phyloP scores from a whole-genome alignment of 2,797 vertebrate genomes.

The Furcifer pardalis region DNA sequence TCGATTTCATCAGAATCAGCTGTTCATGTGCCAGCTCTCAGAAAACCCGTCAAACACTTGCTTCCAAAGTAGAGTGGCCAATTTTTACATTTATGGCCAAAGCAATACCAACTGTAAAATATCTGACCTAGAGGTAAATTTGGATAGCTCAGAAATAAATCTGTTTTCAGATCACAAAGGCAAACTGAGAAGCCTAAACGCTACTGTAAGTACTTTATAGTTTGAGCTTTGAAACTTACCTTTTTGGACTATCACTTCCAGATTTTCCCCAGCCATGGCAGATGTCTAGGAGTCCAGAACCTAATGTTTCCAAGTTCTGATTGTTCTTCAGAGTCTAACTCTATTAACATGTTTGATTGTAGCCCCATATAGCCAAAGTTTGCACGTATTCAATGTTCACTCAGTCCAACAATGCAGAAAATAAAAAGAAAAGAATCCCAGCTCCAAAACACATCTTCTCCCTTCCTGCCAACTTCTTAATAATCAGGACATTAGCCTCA shows the following conservation, averaged over 20 bases:
- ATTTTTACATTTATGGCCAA: neutral
- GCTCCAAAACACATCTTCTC: neutral
- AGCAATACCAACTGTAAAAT: neutral
- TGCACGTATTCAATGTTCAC: neutral
- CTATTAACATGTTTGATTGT: neutral
- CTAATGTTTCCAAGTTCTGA: no score
- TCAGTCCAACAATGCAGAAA: neutral
- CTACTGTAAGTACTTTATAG: neutral
- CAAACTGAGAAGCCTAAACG: neutral
- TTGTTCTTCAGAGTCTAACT: neutral
- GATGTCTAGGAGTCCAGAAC: no score
- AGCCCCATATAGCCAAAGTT: neutral
- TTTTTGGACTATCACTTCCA: no score
- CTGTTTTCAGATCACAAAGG: neutral
- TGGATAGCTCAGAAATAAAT: rapidly evolving
- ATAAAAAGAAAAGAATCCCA: neutral
- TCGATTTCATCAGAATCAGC: neutral
- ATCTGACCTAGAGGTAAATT: neutral
- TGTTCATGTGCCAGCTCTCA: neutral
- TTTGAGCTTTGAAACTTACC: no score
- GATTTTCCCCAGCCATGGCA: no score
- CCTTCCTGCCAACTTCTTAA: neutral
- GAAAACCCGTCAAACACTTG: neutral
- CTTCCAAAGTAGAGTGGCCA: neutral
- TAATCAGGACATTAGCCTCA: neutral